Conservation (phyloP, 2,888 invertebrate species). For the Omphaloscelis lunosa region DNA sequence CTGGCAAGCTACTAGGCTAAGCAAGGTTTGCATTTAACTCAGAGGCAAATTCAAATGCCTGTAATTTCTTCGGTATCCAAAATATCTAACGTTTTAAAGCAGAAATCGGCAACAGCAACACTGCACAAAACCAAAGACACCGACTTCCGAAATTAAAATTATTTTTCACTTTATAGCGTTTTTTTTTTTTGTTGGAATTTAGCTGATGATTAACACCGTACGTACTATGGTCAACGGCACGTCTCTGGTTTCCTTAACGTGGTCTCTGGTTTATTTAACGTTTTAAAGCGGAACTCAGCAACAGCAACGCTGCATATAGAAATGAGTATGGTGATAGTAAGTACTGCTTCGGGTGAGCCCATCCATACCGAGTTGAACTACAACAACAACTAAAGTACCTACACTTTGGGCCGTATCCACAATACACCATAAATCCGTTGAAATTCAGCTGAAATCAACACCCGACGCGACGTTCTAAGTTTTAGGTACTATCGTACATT, state of each 20-base stretch:
- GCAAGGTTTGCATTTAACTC: too few species aligned
- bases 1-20: neutral
- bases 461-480: conserved; percentile 63
- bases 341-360: neutral
- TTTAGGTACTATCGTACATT: conserved; percentile 68
- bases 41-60: neutral
- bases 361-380: neutral
- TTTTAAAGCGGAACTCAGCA: neutral
- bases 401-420: neutral
- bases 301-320: neutral
- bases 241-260: neutral
- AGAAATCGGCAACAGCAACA: neutral
- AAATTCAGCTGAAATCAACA: conserved; percentile 40
- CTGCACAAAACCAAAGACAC: neutral
- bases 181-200: too few species aligned
- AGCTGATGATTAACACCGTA: too few species aligned
- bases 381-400: neutral
- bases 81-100: neutral
- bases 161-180: too few species aligned
- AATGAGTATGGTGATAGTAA: neutral
- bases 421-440: conserved; percentile 13
- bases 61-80: neutral
- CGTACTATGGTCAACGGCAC: too few species aligned
- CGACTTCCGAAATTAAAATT: too few species aligned
- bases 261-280: neutral